These are phyloP conservation scores for Narcine bancroftii DNA, from an alignment of 2,113 vertebrate genomes.

Conservation along the genomic window DNA sequence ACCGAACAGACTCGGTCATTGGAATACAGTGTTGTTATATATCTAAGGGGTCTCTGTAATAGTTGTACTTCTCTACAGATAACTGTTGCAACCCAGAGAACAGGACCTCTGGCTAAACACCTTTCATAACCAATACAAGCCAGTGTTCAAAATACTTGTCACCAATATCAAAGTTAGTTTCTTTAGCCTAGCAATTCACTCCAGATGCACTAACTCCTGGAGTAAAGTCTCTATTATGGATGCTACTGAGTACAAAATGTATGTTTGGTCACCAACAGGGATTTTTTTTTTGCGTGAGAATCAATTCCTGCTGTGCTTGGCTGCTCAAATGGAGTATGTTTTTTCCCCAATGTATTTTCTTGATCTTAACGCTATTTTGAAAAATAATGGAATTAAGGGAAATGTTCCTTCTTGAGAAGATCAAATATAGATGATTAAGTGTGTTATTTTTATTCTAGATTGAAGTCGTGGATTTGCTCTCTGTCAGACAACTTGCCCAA, in stretches of 20 bases:
- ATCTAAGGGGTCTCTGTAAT: no score
- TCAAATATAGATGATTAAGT: background rate
- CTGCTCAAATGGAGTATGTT: background rate
- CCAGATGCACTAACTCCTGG: background rate
- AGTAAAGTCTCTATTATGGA: background rate
- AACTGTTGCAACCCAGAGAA: no score
- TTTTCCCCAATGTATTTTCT: background rate
- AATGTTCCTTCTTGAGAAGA: background rate
- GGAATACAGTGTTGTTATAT: no score
- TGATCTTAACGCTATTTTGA: background rate
- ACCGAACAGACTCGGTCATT: no score
- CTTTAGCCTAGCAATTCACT: background rate
- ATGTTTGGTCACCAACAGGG: no score
- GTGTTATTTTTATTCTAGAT: background rate
- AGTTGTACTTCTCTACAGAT: no score
- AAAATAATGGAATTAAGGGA: background rate
- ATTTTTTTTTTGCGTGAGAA: no score
- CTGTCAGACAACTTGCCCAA: conserved; percentile 14
- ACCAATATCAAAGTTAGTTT: background rate
- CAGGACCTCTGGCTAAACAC: no score
- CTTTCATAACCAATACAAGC: background rate
- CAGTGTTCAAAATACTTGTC: background rate
- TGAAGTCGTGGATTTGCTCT: conserved; percentile 19
- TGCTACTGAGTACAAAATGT: background rate
- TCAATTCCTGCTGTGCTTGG: background rate